Base-by-base conservation (phyloP, 2,797 vertebrate species). In the Sphenopsis melanotis region DNA sequence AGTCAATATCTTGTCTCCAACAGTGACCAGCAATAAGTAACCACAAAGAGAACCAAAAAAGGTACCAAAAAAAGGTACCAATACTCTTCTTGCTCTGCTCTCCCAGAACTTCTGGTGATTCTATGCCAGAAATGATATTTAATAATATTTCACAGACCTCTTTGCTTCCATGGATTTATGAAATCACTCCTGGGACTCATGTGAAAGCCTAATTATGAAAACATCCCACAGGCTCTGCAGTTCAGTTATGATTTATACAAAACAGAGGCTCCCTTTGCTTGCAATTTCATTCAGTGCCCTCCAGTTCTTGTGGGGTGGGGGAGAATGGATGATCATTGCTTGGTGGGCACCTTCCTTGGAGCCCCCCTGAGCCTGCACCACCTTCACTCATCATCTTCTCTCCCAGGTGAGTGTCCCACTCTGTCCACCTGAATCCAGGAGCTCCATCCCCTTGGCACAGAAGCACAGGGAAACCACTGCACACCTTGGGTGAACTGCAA, bases 221-320 rank as follows among this genome's bases (percentile, higher is more conserved):
- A 60, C 1, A 21, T 23, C n/a, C 34, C 0, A 0, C 0, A 3
- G 75, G 34, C 32, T 82, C 53, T 87, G 70, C 1, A 7, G 30
- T 71, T 89, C 42, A 64, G 47, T 59, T 79, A 37, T 6, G 9
- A 49, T 82, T 78, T 65, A 49, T 27, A 20, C 4, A 17, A 71
- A 91, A 26, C 32, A 75, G 50, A 75, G 17, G 8, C 34, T 83
- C 5, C 12, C 14, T 81, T 79, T 49, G 6, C 52, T 74, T 83
- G 14, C 68, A 59, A 17, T 22, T 55, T n/a, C 24, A 29, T 50
- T 56, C 36, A 49, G 20, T 64, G 66, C 13, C 37, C 44, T 82
- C 23, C 32, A 41, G 41, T 34, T 82, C 21, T 52, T 8, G 0
- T 6, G 32, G 19, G 5, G 23, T 52, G 18, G 0, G 1, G 56